These are phyloP conservation scores for Drosophila saltans DNA, from an alignment of 1,140 invertebrate species.

Conservation along the genomic window DNA sequence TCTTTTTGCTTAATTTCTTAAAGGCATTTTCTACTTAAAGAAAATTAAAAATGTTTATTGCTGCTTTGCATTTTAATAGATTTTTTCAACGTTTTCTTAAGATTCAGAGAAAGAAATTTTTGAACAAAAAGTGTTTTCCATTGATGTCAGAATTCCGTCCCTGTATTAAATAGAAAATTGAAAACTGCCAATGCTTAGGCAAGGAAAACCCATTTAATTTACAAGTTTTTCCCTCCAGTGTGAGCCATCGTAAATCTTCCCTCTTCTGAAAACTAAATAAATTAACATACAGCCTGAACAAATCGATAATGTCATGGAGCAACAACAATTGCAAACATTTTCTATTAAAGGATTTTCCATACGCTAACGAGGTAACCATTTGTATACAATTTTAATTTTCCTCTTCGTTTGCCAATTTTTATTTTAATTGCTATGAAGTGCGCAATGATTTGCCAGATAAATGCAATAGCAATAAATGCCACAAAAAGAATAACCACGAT, in stretches of 20 bases:
- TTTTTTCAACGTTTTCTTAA: not conserved
- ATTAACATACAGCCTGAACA: conserved; percentile 50
- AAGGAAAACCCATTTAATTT: not conserved
- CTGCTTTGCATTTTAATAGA: not conserved
- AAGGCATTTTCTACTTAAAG: no score
- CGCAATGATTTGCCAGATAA: conserved; percentile 74
- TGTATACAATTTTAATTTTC: conserved; percentile 33
- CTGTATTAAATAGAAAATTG: not conserved
- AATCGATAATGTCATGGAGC: conserved; percentile 53
- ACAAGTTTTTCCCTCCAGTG: not conserved
- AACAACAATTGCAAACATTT: conserved; percentile 46
- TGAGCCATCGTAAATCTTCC: conserved; percentile 29
- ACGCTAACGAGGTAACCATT: conserved; percentile 53
- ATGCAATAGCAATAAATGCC: conserved; percentile 17
- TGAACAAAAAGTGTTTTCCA: not conserved
- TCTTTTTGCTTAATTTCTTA: no score
- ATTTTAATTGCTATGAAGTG: conserved; percentile 79
- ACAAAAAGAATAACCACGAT: conserved; percentile 43
- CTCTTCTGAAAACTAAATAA: conserved; percentile 52
- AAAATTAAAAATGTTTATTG: no score
- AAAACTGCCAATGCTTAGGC: not conserved
- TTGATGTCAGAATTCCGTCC: not conserved
- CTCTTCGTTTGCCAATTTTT: conserved; percentile 50
- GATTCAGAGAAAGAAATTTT: not conserved
- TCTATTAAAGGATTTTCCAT: conserved; percentile 72